Percentiles rank a stretch among this genome's conserved stretches.
phyloP scores from a whole-genome alignment of 2,888 invertebrate genomes.

The Drosophila rellima region DNA sequence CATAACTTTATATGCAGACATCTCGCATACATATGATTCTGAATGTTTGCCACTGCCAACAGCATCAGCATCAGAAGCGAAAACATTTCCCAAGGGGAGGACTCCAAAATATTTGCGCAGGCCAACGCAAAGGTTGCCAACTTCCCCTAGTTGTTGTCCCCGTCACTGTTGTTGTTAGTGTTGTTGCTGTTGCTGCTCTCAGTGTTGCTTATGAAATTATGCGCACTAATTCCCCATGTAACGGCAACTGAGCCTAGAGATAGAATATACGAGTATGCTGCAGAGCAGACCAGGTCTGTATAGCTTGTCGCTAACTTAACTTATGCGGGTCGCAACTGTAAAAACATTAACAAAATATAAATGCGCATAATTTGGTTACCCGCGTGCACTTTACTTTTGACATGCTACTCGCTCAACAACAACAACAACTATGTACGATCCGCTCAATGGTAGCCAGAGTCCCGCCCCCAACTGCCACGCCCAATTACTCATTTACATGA shows the following conservation, averaged over 20 bases:
- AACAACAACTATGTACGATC: constrained; percentile 6
- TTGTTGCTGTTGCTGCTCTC: not conserved
- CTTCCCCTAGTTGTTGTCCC: constrained; percentile 19
- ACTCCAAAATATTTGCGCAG: constrained; percentile 72
- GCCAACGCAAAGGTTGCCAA: constrained; percentile 72
- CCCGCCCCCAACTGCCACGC: constrained; percentile 43
- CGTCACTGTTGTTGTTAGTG: constrained; percentile 21
- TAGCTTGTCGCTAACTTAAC: constrained; percentile 36
- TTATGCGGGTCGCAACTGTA: constrained; percentile 62
- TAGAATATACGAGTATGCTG: constrained; percentile 18
- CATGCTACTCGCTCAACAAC: constrained; percentile 54
- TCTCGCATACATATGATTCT: constrained; percentile 59
- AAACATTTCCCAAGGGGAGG: constrained; percentile 59
- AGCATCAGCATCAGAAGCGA: constrained; percentile 28
- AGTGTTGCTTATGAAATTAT: constrained; percentile 73
- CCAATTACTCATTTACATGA: constrained; percentile 58
- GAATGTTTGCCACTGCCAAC: constrained; percentile 42
- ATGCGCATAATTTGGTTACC: constrained; percentile 71
- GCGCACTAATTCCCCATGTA: constrained; percentile 79
- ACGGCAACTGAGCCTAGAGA: constrained; percentile 59
- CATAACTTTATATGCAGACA: constrained; percentile 65
- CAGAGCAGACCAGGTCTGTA: not conserved
- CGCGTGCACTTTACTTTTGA: constrained; percentile 70
- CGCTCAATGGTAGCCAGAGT: constrained; percentile 42
- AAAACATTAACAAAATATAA: constrained; percentile 62